Evolutionary conservation across 2,888 invertebrate genomes (phyloP).

Genomic region (Ophion ventricosus): DNA sequence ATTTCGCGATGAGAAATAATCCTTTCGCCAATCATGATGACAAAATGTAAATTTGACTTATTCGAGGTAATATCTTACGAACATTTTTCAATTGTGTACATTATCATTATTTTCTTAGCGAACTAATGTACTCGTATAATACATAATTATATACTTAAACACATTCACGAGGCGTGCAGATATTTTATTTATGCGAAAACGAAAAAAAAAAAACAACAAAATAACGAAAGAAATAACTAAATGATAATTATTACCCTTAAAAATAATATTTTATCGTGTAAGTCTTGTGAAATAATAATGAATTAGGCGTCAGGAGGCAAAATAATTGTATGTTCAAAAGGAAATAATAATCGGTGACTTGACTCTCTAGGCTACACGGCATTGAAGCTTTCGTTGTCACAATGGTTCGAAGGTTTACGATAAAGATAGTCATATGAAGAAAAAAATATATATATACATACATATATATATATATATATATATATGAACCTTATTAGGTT

Average conservation of each 20-base stretch:
- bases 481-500: slow-evolving; percentile 40
- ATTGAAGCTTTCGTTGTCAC: slow-evolving; percentile 79
- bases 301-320: slow-evolving; percentile 58
- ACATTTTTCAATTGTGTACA: slow-evolving; percentile 82
- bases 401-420: slow-evolving; percentile 66
- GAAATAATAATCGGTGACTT: slow-evolving; percentile 69
- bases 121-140: slow-evolving; percentile 76
- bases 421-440: slow-evolving; percentile 70
- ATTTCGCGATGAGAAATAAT: slow-evolving; percentile 69
- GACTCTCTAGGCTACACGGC: slow-evolving; percentile 73
- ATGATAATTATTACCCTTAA: slow-evolving; percentile 72
- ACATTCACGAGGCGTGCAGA: slow-evolving; percentile 71
- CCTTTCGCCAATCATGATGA: slow-evolving; percentile 72
- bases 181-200: slow-evolving; percentile 76
- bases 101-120: slow-evolving; percentile 81
- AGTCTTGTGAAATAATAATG: slow-evolving; percentile 64
- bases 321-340: slow-evolving; percentile 60
- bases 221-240: slow-evolving; percentile 62
- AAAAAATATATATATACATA: slow-evolving; percentile 73
- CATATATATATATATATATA: slow-evolving; percentile 79
- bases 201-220: slow-evolving; percentile 41
- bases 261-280: slow-evolving; percentile 68
- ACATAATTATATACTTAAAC: slow-evolving; percentile 70
- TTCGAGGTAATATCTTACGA: slow-evolving; percentile 80
- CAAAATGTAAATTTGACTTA: slow-evolving; percentile 81